Evolutionary conservation across 1,140 invertebrate genomes (phyloP).

Genomic region (Carcinoscorpius rotundicauda): DNA sequence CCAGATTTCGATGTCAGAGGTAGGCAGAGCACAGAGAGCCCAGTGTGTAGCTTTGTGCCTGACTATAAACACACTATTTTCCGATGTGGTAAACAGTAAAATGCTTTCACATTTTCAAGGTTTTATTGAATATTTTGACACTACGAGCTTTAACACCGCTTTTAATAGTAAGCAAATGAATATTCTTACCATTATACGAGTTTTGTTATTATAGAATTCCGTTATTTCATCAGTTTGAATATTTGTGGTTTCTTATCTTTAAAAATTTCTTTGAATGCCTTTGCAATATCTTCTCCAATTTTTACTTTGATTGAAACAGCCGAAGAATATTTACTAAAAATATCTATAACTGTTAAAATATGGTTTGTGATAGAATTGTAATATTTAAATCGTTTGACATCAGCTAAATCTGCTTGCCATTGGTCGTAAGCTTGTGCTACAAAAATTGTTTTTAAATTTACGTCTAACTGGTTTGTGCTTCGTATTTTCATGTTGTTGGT

Average conservation of each 20-base stretch:
- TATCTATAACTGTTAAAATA: slow-evolving; percentile 37
- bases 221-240: slow-evolving; percentile 35
- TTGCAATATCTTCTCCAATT: slow-evolving; percentile 25
- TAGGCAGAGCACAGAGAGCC: too few relatives aligned
- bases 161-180: slow-evolving; percentile 19
- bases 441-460: slow-evolving; percentile 17
- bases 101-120: slow-evolving; percentile 26
- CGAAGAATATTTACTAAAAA: slow-evolving; percentile 37
- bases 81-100: slow-evolving; percentile 25
- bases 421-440: slow-evolving; percentile 27
- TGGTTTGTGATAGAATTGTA: slow-evolving; percentile 35
- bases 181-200: slow-evolving; percentile 13
- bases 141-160: slow-evolving; percentile 26
- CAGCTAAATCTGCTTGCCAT: slow-evolving; percentile 32
- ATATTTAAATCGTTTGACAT: slow-evolving; percentile 26
- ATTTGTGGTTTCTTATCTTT: slow-evolving; percentile 29
- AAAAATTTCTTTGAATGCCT: slow-evolving; percentile 26
- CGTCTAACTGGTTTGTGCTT: slow-evolving; percentile 15
- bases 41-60: too few relatives aligned
- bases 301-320: slow-evolving; percentile 37
- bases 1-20: too few relatives aligned
- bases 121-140: slow-evolving; percentile 28
- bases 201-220: slow-evolving; percentile 33
- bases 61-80: slow-evolving; percentile 10
- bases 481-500: slow-evolving; percentile 19